phyloP scores from a whole-genome alignment of 2,113 vertebrate species.

The Carollia perspicillata region DNA sequence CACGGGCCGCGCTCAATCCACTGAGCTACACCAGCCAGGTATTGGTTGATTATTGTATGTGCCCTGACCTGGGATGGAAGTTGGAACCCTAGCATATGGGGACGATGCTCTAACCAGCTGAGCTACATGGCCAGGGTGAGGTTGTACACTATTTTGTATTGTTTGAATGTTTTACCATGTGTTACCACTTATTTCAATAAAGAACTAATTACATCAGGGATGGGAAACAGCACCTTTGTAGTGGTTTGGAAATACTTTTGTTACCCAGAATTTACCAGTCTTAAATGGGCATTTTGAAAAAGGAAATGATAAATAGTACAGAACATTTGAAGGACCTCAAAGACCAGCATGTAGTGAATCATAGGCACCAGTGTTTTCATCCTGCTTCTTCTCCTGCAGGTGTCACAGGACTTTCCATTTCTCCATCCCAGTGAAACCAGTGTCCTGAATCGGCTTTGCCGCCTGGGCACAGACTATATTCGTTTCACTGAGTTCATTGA shows the following conservation, averaged over 20 bases:
- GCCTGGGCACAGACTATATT: constrained; percentile 94
- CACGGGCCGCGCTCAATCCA: too few species aligned
- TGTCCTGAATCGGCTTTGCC: constrained; percentile 92
- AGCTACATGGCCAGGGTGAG: not conserved
- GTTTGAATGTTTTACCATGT: not conserved
- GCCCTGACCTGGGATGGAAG: too few species aligned
- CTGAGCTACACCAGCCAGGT: too few species aligned
- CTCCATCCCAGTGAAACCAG: constrained; percentile 96
- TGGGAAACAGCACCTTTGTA: not conserved
- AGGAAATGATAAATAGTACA: not conserved
- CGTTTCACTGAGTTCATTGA: constrained; percentile 97
- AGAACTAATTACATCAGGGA: not conserved
- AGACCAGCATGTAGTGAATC: not conserved
- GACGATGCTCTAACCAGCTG: too few species aligned
- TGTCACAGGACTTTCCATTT: constrained; percentile 96
- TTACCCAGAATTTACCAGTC: not conserved
- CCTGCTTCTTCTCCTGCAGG: constrained; percentile 78
- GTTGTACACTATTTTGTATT: not conserved
- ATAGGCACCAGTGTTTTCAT: not conserved
- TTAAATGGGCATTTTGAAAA: not conserved
- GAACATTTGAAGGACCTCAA: not conserved
- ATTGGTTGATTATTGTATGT: too few species aligned
- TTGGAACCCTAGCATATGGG: too few species aligned
- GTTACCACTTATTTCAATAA: not conserved
- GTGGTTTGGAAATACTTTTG: constrained; percentile 9